phyloP scores from a whole-genome alignment of 2,888 invertebrate species.

The Euproctis similis region DNA sequence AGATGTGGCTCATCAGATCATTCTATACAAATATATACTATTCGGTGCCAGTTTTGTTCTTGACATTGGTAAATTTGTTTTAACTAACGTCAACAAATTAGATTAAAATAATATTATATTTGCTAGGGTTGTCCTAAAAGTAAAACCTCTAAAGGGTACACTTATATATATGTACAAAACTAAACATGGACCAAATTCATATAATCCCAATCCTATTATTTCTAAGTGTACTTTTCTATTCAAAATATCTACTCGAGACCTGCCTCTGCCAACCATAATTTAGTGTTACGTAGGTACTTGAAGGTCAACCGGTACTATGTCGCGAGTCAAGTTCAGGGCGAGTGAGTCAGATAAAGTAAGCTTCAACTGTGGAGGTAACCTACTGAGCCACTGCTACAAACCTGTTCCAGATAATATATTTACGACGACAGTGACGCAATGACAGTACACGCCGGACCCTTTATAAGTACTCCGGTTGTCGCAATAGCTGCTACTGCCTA shows the following conservation, averaged over 20 bases:
- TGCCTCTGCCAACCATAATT: not conserved
- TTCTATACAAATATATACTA: too few relatives aligned
- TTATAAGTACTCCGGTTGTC: constrained; percentile 1
- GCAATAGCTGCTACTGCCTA: not conserved
- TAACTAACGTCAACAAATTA: not conserved
- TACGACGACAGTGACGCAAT: too few relatives aligned
- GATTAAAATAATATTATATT: not conserved
- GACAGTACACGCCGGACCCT: constrained; percentile 6
- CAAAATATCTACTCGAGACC: too few relatives aligned
- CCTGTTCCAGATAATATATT: constrained; percentile 7
- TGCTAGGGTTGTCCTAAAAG: not conserved
- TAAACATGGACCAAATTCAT: too few relatives aligned
- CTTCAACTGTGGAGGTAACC: constrained; percentile 22
- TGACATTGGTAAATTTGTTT: constrained; percentile 15
- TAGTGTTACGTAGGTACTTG: not conserved
- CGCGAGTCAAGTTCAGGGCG: constrained; percentile 37
- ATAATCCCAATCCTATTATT: too few relatives aligned
- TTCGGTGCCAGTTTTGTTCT: constrained; percentile 2
- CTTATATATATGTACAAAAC: too few relatives aligned
- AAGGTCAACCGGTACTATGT: not conserved
- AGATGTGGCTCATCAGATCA: too few relatives aligned
- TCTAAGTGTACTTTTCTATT: too few relatives aligned
- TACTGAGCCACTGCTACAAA: constrained; percentile 8
- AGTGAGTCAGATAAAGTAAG: constrained; percentile 14
- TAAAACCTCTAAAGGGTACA: too few relatives aligned